Base-by-base conservation (phyloP, 2,797 vertebrate species). In the Cyprinella venusta region DNA sequence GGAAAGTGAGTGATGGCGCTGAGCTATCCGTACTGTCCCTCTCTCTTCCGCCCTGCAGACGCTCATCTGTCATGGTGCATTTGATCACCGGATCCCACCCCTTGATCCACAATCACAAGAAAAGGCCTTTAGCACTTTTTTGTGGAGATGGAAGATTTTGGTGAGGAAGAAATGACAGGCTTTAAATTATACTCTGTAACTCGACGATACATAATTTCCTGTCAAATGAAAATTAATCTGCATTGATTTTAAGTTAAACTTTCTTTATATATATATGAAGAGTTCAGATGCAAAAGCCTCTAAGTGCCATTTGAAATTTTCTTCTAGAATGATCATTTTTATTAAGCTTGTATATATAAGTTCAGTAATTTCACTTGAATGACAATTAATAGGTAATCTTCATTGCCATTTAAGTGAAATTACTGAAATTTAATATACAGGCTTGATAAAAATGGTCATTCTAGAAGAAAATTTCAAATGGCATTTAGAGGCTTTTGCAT, bases 1-100 rank as follows among this genome's bases (percentile, higher is more conserved):
- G 91, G 91, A 88, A 92, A 95, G 95, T 97, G 97, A 97, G 92
- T 93, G 96, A 97, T 97, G 95, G 94, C 91, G 90, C 76, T 89
- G 90, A 81, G 85, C 91, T 90, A 85, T 89, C 91, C 87, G 90
- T 90, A 87, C 89, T 91, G 88, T 84, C 70, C 50, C 86, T 86
- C 77, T 81, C 78, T 45, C 81, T 72, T 80, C 82, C 52, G 36
- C 74, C 79, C 76, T 80, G 77, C 84, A 81, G 81, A 76, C 52
- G 84, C 81, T 80, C 80, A 81, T 86, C 86, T 84, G 86, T 87
- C 86, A 88, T 72, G 65, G 76, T 80, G 80, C 67, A 78, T 87
- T 75, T 84, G 86, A 88, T 84, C 84, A 80, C 77, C 59, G 42
- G 18, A 68, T 42, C 79, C 80, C 69, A 79, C 78, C 79, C 79